Evolutionary conservation across 2,797 vertebrate genomes (phyloP).

Genomic region (Hipposideros larvatus): DNA sequence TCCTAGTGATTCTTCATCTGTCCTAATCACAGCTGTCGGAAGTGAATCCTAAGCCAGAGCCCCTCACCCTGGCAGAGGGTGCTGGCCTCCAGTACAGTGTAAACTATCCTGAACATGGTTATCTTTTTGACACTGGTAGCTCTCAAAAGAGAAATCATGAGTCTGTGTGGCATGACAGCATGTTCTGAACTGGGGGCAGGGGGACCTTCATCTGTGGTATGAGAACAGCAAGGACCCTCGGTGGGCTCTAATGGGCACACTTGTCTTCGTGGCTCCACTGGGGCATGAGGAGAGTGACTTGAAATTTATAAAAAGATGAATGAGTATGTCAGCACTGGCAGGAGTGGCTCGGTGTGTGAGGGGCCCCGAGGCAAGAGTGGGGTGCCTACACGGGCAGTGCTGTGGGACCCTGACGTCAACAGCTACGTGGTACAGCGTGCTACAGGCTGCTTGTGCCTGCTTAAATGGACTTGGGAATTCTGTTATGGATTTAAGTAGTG

Average conservation of each 20-base stretch:
- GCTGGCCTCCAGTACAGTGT: background rate
- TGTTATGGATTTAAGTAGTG: background rate
- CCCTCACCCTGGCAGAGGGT: background rate
- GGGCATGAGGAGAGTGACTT: background rate
- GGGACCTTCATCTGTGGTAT: background rate
- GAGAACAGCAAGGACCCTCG: background rate
- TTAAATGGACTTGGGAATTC: background rate
- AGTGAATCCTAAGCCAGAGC: background rate
- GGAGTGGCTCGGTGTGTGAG: background rate
- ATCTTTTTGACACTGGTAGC: background rate
- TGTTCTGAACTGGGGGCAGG: background rate
- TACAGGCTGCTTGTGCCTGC: background rate
- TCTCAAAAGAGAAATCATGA: background rate
- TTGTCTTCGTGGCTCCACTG: background rate
- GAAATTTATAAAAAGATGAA: background rate
- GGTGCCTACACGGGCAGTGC: fast-evolving
- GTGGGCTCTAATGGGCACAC: background rate
- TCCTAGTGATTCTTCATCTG: background rate
- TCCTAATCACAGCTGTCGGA: background rate
- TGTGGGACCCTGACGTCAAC: background rate
- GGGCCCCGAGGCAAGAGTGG: background rate
- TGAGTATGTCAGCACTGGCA: background rate
- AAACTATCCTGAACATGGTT: background rate
- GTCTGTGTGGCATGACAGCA: background rate
- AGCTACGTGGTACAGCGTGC: background rate